Conservation (phyloP, 2,888 invertebrate genomes). For the Lutraria lutraria region DNA sequence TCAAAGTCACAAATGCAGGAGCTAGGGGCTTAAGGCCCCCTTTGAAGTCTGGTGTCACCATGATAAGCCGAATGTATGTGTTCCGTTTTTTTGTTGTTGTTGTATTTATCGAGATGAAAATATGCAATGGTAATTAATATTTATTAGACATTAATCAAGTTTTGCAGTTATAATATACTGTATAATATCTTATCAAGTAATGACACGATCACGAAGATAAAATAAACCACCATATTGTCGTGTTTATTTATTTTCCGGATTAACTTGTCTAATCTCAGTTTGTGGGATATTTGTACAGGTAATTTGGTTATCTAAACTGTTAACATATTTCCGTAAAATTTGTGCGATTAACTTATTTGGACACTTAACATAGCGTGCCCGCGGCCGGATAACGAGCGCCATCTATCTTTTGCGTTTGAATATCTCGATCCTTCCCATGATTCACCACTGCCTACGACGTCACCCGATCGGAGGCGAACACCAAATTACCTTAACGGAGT, state of each 20-base stretch:
- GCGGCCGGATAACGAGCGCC: conserved; percentile 28
- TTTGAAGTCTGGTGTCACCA: too few species aligned
- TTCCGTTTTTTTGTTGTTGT: not conserved
- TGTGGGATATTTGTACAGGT: not conserved
- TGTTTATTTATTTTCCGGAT: conserved; percentile 25
- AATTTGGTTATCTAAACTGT: not conserved
- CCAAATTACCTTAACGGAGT: not conserved
- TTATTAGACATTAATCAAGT: not conserved
- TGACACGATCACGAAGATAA: not conserved
- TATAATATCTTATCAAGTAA: not conserved
- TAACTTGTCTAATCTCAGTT: not conserved
- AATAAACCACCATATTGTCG: not conserved
- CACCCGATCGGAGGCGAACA: not conserved
- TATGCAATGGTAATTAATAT: not conserved
- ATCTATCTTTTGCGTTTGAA: conserved; percentile 29
- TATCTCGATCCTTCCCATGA: conserved; percentile 34
- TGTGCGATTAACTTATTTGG: not conserved
- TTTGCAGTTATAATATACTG: not conserved
- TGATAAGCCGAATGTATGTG: not conserved
- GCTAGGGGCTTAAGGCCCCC: too few species aligned
- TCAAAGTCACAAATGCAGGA: too few species aligned
- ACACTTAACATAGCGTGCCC: conserved; percentile 9
- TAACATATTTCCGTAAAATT: not conserved
- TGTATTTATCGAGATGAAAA: not conserved
- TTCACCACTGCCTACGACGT: conserved; percentile 25